Conservation (phyloP, 1,140 invertebrate genomes). For the Cryptotermes secundus region DNA sequence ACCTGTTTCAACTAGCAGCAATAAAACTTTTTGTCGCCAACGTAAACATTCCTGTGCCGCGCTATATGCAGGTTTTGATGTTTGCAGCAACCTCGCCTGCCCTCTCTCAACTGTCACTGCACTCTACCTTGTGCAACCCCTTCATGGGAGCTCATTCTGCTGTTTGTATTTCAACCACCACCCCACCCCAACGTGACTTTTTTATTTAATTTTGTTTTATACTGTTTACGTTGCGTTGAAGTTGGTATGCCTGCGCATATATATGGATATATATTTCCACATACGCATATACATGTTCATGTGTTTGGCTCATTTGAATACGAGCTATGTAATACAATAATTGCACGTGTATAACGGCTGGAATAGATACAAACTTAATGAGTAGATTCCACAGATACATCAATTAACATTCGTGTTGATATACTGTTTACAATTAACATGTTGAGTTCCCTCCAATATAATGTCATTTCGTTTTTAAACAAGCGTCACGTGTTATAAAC, state of each 20-base stretch:
- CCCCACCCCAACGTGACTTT: background rate
- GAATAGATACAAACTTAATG: background rate
- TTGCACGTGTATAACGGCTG: background rate
- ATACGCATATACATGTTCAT: background rate
- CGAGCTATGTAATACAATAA: background rate
- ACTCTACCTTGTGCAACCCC: background rate
- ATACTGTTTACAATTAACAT: background rate
- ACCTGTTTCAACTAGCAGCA: constrained; percentile 6
- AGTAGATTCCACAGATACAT: background rate
- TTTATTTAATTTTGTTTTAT: background rate
- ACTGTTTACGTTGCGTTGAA: background rate
- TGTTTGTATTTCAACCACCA: background rate
- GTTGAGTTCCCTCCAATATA: background rate
- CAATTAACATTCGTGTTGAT: constrained; percentile 8
- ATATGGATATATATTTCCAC: background rate
- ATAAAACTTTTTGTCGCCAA: constrained; percentile 16
- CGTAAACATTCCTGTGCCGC: constrained; percentile 13
- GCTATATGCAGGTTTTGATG: constrained; percentile 15
- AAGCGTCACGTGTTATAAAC: no score
- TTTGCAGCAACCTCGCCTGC: background rate
- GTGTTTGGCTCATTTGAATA: constrained; percentile 1
- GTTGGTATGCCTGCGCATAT: background rate
- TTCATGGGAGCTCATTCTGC: background rate
- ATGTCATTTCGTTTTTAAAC: no score
- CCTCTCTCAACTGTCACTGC: background rate